Percentiles rank a stretch among this genome's conserved stretches.
Evolutionary conservation across 2,797 vertebrate genomes (phyloP).

Genomic region (Tenualosa ilisha): DNA sequence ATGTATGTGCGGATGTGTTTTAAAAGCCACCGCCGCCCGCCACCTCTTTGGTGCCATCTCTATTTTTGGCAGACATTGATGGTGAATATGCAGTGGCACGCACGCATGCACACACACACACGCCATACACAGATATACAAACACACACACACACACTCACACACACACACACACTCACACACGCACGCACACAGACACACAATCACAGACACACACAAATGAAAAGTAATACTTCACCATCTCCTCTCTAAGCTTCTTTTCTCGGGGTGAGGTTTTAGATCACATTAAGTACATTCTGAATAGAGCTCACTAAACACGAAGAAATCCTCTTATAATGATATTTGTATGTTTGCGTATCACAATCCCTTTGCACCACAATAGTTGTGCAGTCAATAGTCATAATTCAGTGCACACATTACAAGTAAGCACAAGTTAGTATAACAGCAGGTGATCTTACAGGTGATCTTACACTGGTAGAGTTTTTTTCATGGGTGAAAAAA

Average conservation of each 20-base stretch:
- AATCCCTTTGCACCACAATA: constrained; percentile 7
- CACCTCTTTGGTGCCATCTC: constrained; percentile 1
- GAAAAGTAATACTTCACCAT: constrained; percentile 16
- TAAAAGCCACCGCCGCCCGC: background rate
- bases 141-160: too few species aligned
- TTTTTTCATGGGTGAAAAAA: background rate
- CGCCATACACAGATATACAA: background rate
- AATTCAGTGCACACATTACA: background rate
- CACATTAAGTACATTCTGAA: background rate
- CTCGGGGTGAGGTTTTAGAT: constrained; percentile 14
- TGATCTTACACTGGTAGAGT: too few species aligned
- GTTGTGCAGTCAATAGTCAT: background rate
- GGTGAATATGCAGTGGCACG: constrained; percentile 45
- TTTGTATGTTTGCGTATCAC: background rate
- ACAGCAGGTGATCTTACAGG: constrained; percentile 3
- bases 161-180: constrained; percentile 18
- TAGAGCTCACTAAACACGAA: background rate
- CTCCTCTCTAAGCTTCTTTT: constrained; percentile 8
- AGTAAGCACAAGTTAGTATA: background rate
- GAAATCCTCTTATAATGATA: background rate
- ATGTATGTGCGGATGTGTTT: constrained; percentile 14
- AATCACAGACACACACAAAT: constrained; percentile 16
- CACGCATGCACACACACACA: background rate
- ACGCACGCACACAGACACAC: constrained; percentile 3
- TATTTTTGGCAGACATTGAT: constrained; percentile 30